These are phyloP conservation scores for Anoplophora glabripennis DNA, from an alignment of 1,140 invertebrate genomes.

Conservation along the genomic window DNA sequence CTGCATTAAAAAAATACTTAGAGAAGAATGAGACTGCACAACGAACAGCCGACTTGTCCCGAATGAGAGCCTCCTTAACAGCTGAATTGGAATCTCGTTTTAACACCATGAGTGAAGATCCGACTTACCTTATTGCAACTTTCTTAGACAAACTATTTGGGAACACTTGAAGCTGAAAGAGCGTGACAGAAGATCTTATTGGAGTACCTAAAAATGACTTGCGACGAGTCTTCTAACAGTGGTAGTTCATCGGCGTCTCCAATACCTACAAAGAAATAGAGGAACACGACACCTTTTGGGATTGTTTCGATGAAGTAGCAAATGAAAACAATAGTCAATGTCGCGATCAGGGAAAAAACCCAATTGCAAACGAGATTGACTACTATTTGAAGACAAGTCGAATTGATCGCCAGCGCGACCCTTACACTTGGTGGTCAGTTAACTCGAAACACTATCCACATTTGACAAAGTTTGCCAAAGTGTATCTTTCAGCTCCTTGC, in stretches of 20 bases:
- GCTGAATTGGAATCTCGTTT: too few relatives aligned
- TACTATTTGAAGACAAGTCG: conserved; percentile 23
- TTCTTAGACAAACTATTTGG: conserved; percentile 16
- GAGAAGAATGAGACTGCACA: not conserved
- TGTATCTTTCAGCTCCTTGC: too few relatives aligned
- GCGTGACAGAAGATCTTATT: conserved; percentile 37
- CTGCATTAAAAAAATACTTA: conserved; percentile 9
- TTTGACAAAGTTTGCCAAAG: too few relatives aligned
- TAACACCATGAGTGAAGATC: too few relatives aligned
- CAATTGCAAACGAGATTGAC: conserved; percentile 36
- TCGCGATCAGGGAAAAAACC: conserved; percentile 31
- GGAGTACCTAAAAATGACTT: conserved; percentile 29
- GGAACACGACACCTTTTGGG: conserved; percentile 37
- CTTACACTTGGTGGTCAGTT: too few relatives aligned
- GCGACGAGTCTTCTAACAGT: conserved; percentile 6
- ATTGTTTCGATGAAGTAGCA: conserved; percentile 37
- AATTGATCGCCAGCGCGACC: conserved; percentile 23
- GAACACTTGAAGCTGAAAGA: conserved; percentile 33
- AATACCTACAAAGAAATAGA: conserved; percentile 9
- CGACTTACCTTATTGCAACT: too few relatives aligned
- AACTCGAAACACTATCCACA: too few relatives aligned
- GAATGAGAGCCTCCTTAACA: too few relatives aligned
- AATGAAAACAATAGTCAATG: conserved; percentile 26
- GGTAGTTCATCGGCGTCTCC: conserved; percentile 10
- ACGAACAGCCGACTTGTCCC: not conserved